Percentiles rank a stretch among this genome's conserved stretches.
phyloP scores from a whole-genome alignment of 1,140 invertebrate species.

The Conopomorpha cramerella region DNA sequence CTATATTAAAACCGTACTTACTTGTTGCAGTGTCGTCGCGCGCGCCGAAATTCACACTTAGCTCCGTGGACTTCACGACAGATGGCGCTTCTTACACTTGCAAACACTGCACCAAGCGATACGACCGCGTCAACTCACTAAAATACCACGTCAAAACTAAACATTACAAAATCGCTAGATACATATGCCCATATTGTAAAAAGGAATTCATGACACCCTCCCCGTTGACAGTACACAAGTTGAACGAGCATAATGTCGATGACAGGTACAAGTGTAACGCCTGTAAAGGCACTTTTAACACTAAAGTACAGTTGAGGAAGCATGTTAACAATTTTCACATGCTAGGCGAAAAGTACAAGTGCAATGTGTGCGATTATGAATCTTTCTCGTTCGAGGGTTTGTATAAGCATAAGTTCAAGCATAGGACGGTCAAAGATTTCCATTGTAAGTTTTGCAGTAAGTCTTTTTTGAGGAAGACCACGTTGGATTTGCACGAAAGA shows the following conservation, averaged over 20 bases:
- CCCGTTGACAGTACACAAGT: constrained; percentile 27
- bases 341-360: constrained; percentile 32
- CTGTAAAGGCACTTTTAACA: constrained; percentile 33
- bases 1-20: no score
- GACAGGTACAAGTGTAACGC: constrained; percentile 36
- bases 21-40: no score
- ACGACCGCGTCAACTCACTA: constrained; percentile 20
- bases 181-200: constrained; percentile 18
- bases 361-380: constrained; percentile 37
- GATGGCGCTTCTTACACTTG: constrained; percentile 19
- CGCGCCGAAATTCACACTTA: constrained; percentile 18
- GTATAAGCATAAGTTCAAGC: constrained; percentile 43
- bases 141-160: constrained; percentile 26
- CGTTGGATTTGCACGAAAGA: constrained; percentile 68
- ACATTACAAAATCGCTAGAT: constrained; percentile 29
- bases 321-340: constrained; percentile 41
- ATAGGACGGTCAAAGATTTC: constrained; percentile 36
- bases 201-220: constrained; percentile 30
- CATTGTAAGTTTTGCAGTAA: constrained; percentile 41
- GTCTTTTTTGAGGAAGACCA: constrained; percentile 42
- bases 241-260: constrained; percentile 27
- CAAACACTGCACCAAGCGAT: constrained; percentile 23
- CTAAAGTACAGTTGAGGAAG: constrained; percentile 21
- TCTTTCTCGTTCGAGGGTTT: constrained; percentile 31
- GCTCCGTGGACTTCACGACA: constrained; percentile 21